Evolutionary conservation across 1,140 invertebrate species (phyloP), one percentile per base, ranked within the genome.

Genomic region (Drosophila pachea): DNA sequence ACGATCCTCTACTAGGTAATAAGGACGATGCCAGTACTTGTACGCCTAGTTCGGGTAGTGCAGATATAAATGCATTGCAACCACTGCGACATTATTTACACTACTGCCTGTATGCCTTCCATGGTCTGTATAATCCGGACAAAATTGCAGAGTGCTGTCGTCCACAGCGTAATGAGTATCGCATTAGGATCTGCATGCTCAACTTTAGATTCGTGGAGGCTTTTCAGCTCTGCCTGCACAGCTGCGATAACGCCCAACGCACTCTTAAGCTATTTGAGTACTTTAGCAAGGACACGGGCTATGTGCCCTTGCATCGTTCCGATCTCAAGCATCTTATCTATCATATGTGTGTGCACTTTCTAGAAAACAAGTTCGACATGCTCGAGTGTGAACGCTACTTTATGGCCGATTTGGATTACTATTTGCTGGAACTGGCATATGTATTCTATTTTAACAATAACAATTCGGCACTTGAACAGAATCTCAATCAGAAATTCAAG

Each of bases 81-180:
- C 71, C 86, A 4, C 43, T 89, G 38, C 77, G 86, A 5, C 74
- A 89, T 62, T 89, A 88, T 62, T 88, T 93, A 52, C 92, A 93
- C 75, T 92, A 92, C 70, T 90, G 90, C 45, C 63, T 92, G 5
- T 90, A 92, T 70, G 89, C 91, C 32, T 92, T 92, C 60, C 83
- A 90, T 52, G 91, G 91, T 29, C 77, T 92, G 36, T 92, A 92
- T 45, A 90, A 91, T 66, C 88, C 89, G 9, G 86, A 88, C 11
- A 91, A 90, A 77, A 90, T 92, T 53, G 74, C 91, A 52, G 89
- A 90, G 47, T 89, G 76, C 31, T 56, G 81, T 3, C 79, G 79
- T 53, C 59, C 72, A 45, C 55, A 81, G 12, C 82, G 86, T 5
- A 66, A 84, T 11, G 89, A 89, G 73, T 89, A 87, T 73, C 87